These are phyloP conservation scores for Accipiter badius DNA, from an alignment of 2,797 vertebrate species.

Conservation along the genomic window DNA sequence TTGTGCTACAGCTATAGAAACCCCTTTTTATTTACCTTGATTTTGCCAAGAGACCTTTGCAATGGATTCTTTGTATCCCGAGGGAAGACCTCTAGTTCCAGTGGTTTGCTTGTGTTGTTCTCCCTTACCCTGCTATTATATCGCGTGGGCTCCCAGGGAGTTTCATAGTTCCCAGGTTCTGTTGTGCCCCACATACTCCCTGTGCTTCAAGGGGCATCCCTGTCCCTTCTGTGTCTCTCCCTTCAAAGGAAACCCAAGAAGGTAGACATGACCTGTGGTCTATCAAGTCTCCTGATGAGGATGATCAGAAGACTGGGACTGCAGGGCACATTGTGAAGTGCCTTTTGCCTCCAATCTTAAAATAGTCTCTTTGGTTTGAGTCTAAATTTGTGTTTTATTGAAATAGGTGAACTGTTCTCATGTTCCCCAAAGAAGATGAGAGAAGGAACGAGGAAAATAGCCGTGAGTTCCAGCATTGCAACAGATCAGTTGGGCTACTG, in stretches of 20 bases:
- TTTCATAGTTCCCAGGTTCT: background rate
- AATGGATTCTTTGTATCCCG: background rate
- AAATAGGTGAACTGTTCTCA: background rate
- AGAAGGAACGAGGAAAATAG: background rate
- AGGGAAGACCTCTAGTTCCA: background rate
- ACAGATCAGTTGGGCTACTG: background rate
- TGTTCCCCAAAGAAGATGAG: background rate
- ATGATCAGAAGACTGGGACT: background rate
- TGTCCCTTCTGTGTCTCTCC: background rate
- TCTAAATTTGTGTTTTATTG: background rate
- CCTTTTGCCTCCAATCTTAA: background rate
- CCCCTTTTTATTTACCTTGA: background rate
- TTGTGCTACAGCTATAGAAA: background rate
- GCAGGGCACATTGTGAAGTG: background rate
- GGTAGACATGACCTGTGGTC: background rate
- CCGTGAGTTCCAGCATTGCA: background rate
- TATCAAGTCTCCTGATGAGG: background rate
- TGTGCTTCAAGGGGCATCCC: background rate
- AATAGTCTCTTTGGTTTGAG: background rate
- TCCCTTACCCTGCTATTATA: background rate
- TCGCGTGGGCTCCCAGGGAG: background rate
- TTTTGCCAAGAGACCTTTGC: background rate
- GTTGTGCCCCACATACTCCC: background rate
- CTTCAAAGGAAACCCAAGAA: background rate
- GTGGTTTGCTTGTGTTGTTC: background rate